Conservation (phyloP, 2,113 vertebrate species). For the Puffinus mauretanicus region DNA sequence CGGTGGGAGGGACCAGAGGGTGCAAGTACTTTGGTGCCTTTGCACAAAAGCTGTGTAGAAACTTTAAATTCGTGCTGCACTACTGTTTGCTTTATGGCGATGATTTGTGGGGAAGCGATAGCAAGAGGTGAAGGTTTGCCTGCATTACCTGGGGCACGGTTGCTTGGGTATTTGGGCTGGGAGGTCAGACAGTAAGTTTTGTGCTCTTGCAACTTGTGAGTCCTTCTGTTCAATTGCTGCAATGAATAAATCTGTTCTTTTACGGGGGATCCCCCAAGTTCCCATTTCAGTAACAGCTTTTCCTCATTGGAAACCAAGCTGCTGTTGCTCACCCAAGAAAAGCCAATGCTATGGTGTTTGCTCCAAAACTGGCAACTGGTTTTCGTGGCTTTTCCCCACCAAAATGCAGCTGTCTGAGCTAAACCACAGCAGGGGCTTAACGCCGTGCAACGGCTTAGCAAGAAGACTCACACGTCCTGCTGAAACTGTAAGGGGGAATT, state of each 20-base stretch:
- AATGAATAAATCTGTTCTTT: background rate
- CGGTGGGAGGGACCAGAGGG: background rate
- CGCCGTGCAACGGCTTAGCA: background rate
- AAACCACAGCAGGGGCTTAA: background rate
- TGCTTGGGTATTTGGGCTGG: background rate
- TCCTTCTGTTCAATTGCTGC: background rate
- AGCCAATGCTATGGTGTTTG: background rate
- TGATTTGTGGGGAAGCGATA: background rate
- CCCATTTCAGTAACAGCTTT: background rate
- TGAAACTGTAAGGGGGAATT: background rate
- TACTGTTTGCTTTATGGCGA: background rate
- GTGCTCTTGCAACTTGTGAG: background rate
- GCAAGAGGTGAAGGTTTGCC: background rate
- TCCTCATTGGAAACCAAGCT: background rate
- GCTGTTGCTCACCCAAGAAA: background rate
- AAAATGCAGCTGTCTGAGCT: background rate
- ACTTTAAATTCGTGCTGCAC: background rate
- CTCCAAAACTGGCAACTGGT: background rate
- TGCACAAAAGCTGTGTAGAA: background rate
- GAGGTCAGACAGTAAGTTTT: background rate
- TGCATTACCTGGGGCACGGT: background rate
- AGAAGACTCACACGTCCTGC: background rate
- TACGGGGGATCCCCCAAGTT: background rate
- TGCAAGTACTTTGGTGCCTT: background rate
- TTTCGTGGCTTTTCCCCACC: background rate